phyloP scores from a whole-genome alignment of 2,113 vertebrate genomes.

The Rhizomys pruinosus region DNA sequence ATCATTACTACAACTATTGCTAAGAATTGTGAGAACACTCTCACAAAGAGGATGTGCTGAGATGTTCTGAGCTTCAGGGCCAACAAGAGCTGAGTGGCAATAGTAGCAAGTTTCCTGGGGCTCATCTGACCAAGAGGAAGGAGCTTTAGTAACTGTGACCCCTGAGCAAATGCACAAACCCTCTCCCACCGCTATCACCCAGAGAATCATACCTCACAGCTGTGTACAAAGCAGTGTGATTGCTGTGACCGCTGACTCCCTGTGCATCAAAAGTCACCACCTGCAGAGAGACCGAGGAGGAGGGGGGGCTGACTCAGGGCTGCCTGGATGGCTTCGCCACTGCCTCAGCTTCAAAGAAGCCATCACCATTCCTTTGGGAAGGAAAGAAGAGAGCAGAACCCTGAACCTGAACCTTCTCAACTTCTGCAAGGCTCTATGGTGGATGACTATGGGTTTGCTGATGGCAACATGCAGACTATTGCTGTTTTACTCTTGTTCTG shows the following conservation, averaged over 20 bases:
- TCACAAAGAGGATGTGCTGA: background rate
- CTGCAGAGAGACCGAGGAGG: slow-evolving; percentile 85
- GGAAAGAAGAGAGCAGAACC: background rate
- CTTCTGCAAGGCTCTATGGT: background rate
- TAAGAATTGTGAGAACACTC: background rate
- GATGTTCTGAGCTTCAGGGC: background rate
- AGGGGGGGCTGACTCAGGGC: background rate
- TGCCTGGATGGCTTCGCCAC: background rate
- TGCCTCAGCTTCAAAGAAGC: background rate
- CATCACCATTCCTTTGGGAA: background rate
- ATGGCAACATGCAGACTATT: background rate
- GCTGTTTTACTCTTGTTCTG: background rate
- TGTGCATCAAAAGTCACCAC: slow-evolving; percentile 95
- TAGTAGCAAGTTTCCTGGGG: background rate
- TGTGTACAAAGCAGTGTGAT: slow-evolving; percentile 91
- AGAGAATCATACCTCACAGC: slow-evolving; percentile 90
- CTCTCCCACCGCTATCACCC: background rate
- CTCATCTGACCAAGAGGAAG: background rate
- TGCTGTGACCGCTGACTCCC: slow-evolving; percentile 95
- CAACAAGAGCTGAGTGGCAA: background rate
- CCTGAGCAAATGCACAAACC: background rate
- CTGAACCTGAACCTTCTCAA: background rate
- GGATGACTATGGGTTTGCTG: background rate
- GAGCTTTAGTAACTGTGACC: background rate
- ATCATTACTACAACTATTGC: background rate